Base-by-base conservation (phyloP, 2,113 vertebrate genomes). In the Oreamnos americanus region DNA sequence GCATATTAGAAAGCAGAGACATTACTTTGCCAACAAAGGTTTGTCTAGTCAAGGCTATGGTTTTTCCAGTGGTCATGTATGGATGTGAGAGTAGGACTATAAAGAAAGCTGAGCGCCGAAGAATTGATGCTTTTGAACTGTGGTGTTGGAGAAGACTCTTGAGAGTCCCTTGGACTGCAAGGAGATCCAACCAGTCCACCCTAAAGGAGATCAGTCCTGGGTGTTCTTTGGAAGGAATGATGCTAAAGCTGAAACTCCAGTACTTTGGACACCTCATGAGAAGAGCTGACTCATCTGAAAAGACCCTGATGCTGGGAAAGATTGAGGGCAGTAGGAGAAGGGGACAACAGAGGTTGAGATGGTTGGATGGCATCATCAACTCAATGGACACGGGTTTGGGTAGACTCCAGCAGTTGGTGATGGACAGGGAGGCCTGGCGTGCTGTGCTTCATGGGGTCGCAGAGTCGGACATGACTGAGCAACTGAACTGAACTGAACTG, bases 201-300 rank as follows among this genome's bases (percentile, higher is more conserved):
- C n/a, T 36, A 71, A 71, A 71, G 14, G 62, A 64, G 64, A 71
- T 36, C 17, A 71, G 64, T 21, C 17, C 17, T 21, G 17, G n/a
- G 17, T 1, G 9, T 71, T 71, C 19, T 21, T 21, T 36, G 4
- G 64, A 71, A 71, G 17, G 2, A 71, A 9, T 21, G 64, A 67
- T 67, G 8, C 21, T 67, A 19, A 71, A 71, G n/a, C n/a, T 71
- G n/a, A 71, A 71, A 71, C 64, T 71, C 17, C 9, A 71, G 5
- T 71, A 2, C n/a, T 21, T 3, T 71, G 17, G n/a, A 9, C n/a
- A 71, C n/a, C 64, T 71, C 0, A 71, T 21, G 9, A 2, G 0
- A 36, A 71, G n/a, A 71, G 64, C 4, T 71, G 64, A 71, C 9
- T 36, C 64, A 71, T 23, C 36, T 2, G 64, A 36, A 23, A 71